A percentile compares a stretch with the other conserved stretches of the same genome.
Evolutionary conservation across 2,113 vertebrate genomes (phyloP).

Genomic region (Anhinga anhinga): DNA sequence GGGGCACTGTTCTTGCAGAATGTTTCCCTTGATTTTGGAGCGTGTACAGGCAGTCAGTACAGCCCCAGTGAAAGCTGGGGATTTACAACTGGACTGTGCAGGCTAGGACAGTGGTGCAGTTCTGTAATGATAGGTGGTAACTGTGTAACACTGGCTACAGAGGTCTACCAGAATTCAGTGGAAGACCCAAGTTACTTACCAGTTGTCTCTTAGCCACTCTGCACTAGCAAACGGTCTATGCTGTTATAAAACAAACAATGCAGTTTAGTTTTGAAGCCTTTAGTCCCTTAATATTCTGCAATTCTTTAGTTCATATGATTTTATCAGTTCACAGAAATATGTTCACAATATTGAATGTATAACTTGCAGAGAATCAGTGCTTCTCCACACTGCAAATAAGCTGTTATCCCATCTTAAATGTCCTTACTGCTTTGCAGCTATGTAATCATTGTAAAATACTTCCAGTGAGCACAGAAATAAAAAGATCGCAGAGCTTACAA

Average conservation of each 20-base stretch:
- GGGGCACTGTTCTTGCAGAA: neutral
- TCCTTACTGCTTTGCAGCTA: neutral
- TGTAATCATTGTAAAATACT: neutral
- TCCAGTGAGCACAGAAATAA: neutral
- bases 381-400: neutral
- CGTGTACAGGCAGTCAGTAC: neutral
- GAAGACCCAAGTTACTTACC: neutral
- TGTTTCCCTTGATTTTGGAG: neutral
- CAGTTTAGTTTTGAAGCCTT: neutral
- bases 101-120: neutral
- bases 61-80: neutral
- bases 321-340: neutral
- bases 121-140: neutral
- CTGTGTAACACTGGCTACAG: neutral
- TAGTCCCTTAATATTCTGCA: neutral
- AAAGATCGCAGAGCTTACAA: neutral
- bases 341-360: neutral
- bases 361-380: neutral
- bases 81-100: neutral
- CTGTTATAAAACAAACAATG: neutral
- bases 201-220: neutral
- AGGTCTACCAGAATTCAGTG: neutral
- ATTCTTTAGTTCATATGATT: neutral
- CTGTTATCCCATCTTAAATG: neutral
- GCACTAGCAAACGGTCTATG: neutral